phyloP scores from a whole-genome alignment of 2,888 invertebrate species.

The Macaria liturata region DNA sequence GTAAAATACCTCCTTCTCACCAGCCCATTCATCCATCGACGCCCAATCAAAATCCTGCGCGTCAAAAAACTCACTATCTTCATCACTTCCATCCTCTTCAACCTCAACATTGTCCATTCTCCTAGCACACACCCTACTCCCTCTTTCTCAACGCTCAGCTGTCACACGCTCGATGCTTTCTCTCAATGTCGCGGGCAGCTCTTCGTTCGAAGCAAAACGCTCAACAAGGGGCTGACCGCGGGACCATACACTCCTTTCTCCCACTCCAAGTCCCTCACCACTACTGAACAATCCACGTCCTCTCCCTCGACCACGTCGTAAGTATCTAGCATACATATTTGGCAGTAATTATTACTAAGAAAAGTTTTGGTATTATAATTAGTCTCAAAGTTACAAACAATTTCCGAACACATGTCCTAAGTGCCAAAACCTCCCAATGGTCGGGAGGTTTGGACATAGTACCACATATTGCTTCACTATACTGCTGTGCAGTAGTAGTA shows the following conservation, averaged over 20 bases:
- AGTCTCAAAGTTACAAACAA: too few species aligned
- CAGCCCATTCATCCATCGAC: conserved; percentile 7
- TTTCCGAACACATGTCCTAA: too few species aligned
- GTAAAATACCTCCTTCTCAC: conserved; percentile 4
- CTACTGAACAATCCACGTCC: conserved; percentile 1
- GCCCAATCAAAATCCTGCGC: conserved; percentile 7
- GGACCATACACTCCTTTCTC: conserved; percentile 1
- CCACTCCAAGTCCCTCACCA: not conserved
- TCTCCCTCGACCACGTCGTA: conserved; percentile 1
- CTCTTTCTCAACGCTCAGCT: not conserved
- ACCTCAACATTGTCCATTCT: conserved; percentile 1
- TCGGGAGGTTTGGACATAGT: too few species aligned
- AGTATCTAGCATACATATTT: too few species aligned
- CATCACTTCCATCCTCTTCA: not conserved
- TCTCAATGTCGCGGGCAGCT: not conserved
- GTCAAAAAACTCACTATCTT: not conserved
- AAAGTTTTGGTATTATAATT: too few species aligned
- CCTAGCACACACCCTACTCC: not conserved
- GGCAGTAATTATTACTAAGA: too few species aligned
- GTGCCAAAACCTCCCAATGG: too few species aligned
- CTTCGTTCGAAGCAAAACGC: not conserved
- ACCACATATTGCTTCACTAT: too few species aligned
- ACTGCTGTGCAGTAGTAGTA: too few species aligned
- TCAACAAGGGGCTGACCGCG: not conserved
- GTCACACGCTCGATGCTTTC: not conserved